Conservation (phyloP, 1,140 invertebrate genomes). For the Agraylea sexmaculata region DNA sequence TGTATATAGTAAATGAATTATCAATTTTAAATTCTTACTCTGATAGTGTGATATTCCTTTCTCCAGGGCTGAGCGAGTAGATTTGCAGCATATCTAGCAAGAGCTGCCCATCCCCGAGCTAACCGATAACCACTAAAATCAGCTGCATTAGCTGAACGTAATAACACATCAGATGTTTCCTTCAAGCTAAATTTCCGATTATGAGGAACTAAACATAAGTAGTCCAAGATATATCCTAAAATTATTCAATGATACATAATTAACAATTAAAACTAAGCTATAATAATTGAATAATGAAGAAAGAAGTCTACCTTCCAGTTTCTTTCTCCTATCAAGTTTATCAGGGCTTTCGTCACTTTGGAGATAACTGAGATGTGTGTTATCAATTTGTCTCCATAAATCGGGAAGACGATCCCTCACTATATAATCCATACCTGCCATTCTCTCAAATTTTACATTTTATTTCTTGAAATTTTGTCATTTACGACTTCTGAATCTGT, state of each 20-base stretch:
- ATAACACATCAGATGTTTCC: constrained; percentile 61
- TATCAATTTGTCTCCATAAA: constrained; percentile 55
- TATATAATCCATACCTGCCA: constrained; percentile 29
- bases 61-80: constrained; percentile 77
- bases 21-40: constrained; percentile 41
- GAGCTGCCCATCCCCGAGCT: constrained; percentile 66
- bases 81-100: constrained; percentile 76
- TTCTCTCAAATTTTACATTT: too few species aligned
- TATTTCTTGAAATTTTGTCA: too few species aligned
- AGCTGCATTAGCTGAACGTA: constrained; percentile 51
- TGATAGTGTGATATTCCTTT: constrained; percentile 68
- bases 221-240: constrained; percentile 65
- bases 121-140: constrained; percentile 72
- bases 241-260: constrained; percentile 15
- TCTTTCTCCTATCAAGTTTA: constrained; percentile 58
- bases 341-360: constrained; percentile 64
- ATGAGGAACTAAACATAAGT: constrained; percentile 64
- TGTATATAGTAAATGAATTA: constrained; percentile 1
- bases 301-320: constrained; percentile 53
- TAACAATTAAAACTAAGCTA: too few species aligned
- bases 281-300: constrained; percentile 7
- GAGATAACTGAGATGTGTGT: constrained; percentile 58
- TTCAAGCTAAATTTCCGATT: constrained; percentile 64
- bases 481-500: too few species aligned
- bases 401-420: constrained; percentile 45